A percentile compares a stretch with the other conserved stretches of the same genome.
phyloP scores from a whole-genome alignment of 2,113 vertebrate genomes.

The Entosphenus tridentatus region DNA sequence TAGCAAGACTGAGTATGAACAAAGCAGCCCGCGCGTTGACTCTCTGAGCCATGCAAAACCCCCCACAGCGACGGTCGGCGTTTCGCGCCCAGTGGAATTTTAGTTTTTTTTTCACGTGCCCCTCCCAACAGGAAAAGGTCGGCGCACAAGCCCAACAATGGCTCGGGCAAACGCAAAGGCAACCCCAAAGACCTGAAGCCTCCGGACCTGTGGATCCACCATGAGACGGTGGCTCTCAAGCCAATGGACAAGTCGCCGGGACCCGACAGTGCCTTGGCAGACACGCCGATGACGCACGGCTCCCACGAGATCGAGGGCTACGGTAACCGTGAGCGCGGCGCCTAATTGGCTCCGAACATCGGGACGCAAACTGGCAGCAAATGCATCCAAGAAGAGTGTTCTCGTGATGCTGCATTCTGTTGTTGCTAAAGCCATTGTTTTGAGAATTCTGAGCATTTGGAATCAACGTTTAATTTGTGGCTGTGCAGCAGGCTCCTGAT shows the following conservation, averaged over 20 bases:
- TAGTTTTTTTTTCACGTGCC: conserved; percentile 4
- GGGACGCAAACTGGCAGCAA: conserved; percentile 14
- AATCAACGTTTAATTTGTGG: not conserved
- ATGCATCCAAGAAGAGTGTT: not conserved
- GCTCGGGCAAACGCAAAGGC: conserved; percentile 52
- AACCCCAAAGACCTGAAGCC: conserved; percentile 77
- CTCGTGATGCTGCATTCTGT: not conserved
- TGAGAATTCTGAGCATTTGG: not conserved
- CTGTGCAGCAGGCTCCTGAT: not conserved
- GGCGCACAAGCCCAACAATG: conserved; percentile 26
- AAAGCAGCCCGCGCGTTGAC: too few relatives aligned
- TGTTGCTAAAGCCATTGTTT: not conserved
- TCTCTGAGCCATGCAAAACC: too few relatives aligned
- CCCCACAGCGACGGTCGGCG: too few relatives aligned
- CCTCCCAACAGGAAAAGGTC: conserved; percentile 38
- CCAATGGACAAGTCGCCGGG: conserved; percentile 60
- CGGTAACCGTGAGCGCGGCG: conserved; percentile 69
- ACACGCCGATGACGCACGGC: conserved; percentile 38
- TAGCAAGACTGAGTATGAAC: too few relatives aligned
- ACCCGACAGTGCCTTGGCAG: conserved; percentile 29
- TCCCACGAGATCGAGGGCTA: conserved; percentile 59
- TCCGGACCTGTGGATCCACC: conserved; percentile 84
- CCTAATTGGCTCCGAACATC: conserved; percentile 67
- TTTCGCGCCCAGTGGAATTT: too few relatives aligned
- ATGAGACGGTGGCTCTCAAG: conserved; percentile 94